Evolutionary conservation across 2,888 invertebrate species (phyloP), one percentile per base, ranked within the genome.

Genomic region (Dryocosmus kuriphilus): DNA sequence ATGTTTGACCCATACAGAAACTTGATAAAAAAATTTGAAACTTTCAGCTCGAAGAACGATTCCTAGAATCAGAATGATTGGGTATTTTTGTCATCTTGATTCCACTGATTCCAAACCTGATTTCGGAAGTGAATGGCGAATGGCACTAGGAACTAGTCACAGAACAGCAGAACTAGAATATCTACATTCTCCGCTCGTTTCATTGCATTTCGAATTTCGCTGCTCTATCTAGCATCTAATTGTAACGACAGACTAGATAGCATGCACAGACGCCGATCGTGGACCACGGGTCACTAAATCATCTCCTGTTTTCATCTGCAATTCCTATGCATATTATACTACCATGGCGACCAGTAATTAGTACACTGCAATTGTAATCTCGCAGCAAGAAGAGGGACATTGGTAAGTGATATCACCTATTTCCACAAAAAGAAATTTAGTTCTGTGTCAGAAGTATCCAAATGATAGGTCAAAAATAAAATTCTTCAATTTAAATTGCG

Each of bases 161-260:
- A 30, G 46, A 51, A 51, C 41, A 51, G 27, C 46, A 71, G 46
- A 30, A 51, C 30, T 46, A 46, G 46, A 30, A 51, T 27, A 46
- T n/a, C n/a, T n/a, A 51, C 51, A 51, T 51, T 51, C 51, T 51
- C n/a, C n/a, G 8, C 51, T 51, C 27, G 51, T 71, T 71, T 32
- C 71, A 71, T 71, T 71, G 46, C 30, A 71, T 71, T 71, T 71
- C 71, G 51, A 71, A 71, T 71, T 46, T 71, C n/a, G 71, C 51
- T 71, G 71, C 71, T 71, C 71, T 71, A 71, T 71, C 71, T 71
- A 51, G 51, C 46, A 71, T 71, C 71, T 71, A 71, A 71, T 71
- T 71, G 27, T 51, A 71, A 71, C 19, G 71, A 30, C 71, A 71
- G 71, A 51, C 46, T 46, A 51, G 46, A 71, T 27, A 71, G 46